Evolutionary conservation across 2,888 invertebrate species (phyloP).

Genomic region (Sinotaia quadrata): DNA sequence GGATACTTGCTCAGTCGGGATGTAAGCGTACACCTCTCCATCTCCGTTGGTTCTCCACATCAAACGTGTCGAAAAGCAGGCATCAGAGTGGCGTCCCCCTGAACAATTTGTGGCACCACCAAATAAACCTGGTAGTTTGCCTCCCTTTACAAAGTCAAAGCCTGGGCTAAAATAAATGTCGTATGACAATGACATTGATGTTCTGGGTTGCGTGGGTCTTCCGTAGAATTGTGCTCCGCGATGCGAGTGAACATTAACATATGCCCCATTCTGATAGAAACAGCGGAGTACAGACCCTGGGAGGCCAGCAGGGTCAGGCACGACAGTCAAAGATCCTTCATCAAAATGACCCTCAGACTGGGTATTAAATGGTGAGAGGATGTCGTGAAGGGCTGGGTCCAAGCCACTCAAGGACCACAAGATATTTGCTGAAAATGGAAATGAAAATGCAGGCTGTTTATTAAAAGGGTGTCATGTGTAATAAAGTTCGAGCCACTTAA

Average conservation of each 20-base stretch:
- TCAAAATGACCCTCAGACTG: too few relatives aligned
- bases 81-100: conserved; percentile 45
- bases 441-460: too few relatives aligned
- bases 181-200: conserved; percentile 38
- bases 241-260: conserved; percentile 9
- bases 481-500: too few relatives aligned
- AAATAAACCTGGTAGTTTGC: conserved; percentile 56
- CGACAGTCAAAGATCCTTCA: too few relatives aligned
- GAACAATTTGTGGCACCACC: conserved; percentile 47
- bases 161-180: conserved; percentile 40
- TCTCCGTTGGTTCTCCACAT: conserved; percentile 59
- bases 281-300: too few relatives aligned
- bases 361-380: too few relatives aligned
- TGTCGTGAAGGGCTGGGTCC: too few relatives aligned
- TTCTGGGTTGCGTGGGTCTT: conserved; percentile 33
- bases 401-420: too few relatives aligned
- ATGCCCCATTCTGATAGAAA: too few relatives aligned
- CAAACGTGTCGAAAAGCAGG: conserved; percentile 54
- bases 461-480: too few relatives aligned
- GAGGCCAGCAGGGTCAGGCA: too few relatives aligned
- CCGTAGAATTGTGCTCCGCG: conserved; percentile 49
- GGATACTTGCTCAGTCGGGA: conserved; percentile 41
- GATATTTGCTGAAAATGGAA: too few relatives aligned
- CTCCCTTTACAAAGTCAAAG: conserved; percentile 46
- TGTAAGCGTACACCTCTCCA: conserved; percentile 58